These are phyloP conservation scores for Propithecus perrieri DNA, from an alignment of 2,797 vertebrate genomes.

Conservation along the genomic window DNA sequence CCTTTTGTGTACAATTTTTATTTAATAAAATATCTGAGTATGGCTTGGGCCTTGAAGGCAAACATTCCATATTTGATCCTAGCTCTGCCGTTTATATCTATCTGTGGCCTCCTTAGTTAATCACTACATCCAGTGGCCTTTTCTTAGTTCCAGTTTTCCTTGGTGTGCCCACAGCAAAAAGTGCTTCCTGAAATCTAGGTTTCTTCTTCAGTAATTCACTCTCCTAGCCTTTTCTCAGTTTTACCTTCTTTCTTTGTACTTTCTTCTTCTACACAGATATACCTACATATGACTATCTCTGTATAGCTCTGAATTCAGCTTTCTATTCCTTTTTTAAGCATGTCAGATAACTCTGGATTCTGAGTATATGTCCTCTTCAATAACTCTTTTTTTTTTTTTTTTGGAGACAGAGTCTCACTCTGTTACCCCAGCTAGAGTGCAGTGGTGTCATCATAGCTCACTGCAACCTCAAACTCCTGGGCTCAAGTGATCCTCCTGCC, in stretches of 20 bases:
- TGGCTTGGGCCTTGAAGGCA: not conserved
- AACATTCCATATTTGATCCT: not conserved
- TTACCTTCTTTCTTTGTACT: not conserved
- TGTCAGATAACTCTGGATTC: not conserved
- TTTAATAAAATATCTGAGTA: not conserved
- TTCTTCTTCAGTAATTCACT: not conserved
- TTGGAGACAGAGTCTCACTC: too few species aligned
- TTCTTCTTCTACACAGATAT: not conserved
- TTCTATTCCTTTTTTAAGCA: not conserved
- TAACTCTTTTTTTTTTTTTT: not conserved
- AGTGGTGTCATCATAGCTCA: too few species aligned
- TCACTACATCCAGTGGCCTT: not conserved
- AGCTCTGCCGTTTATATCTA: not conserved
- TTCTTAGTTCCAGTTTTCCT: slow-evolving; percentile 10
- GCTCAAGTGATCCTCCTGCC: too few species aligned
- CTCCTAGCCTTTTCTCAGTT: not conserved
- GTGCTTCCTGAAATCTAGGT: not conserved
- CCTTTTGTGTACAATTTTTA: slow-evolving; percentile 14
- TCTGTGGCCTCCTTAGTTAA: not conserved
- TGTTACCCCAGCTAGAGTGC: too few species aligned
- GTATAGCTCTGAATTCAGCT: not conserved
- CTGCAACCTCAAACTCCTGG: too few species aligned
- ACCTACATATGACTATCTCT: not conserved
- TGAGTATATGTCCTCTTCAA: not conserved
- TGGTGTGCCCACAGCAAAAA: not conserved